Conservation (phyloP, 2,797 vertebrate species). For the Menidia menidia region DNA sequence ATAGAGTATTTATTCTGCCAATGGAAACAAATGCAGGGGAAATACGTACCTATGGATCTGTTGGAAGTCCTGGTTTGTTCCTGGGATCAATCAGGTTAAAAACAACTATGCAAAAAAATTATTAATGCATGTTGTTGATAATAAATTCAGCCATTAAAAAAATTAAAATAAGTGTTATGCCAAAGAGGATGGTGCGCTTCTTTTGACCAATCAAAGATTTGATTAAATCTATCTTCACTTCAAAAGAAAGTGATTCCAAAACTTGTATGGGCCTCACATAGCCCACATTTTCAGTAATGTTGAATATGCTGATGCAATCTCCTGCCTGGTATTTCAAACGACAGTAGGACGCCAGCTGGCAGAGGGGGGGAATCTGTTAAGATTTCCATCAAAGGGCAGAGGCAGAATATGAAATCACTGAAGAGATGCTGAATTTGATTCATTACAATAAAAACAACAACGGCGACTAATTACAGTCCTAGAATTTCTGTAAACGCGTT, state of each 20-base stretch:
- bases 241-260: constrained; percentile 38
- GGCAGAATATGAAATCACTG: constrained; percentile 28
- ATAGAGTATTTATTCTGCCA: too few relatives aligned
- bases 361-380: constrained; percentile 38
- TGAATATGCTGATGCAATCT: constrained; percentile 72
- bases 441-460: constrained; percentile 24
- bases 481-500: constrained; percentile 3
- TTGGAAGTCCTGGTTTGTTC: too few relatives aligned
- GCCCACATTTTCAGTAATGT: constrained; percentile 49
- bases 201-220: constrained; percentile 25
- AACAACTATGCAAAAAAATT: too few relatives aligned
- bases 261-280: constrained; percentile 12
- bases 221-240: constrained; percentile 26
- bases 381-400: constrained; percentile 42
- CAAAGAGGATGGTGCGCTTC: too few relatives aligned
- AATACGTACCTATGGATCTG: too few relatives aligned
- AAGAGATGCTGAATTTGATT: constrained; percentile 19
- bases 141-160: too few relatives aligned
- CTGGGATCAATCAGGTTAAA: too few relatives aligned
- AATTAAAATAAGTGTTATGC: too few relatives aligned
- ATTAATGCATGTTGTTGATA: too few relatives aligned
- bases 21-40: too few relatives aligned
- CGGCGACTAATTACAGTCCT: constrained; percentile 5
- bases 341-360: constrained; percentile 36
- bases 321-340: constrained; percentile 53